These are phyloP conservation scores for Pterois miles DNA, from an alignment of 2,797 vertebrate species.

Conservation along the genomic window DNA sequence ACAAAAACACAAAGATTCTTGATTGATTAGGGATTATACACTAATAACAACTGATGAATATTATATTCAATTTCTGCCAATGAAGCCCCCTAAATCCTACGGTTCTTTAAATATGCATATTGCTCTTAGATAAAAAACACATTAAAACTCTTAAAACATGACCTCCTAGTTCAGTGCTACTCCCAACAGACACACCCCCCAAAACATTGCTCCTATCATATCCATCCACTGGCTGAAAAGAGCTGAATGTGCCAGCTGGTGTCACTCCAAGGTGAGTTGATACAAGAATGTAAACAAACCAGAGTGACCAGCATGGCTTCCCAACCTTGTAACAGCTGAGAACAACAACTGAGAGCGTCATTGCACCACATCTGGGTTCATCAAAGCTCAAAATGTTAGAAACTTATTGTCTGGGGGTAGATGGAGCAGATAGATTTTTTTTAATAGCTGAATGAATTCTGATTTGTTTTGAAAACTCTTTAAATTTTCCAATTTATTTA, in stretches of 20 bases:
- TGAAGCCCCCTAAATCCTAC: too few species aligned
- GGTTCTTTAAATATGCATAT: too few species aligned
- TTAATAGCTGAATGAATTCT: not conserved
- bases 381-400: not conserved
- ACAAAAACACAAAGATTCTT: too few species aligned
- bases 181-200: constrained; percentile 1
- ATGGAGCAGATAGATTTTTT: not conserved
- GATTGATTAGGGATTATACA: too few species aligned
- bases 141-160: not conserved
- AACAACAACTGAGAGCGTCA: not conserved
- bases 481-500: not conserved
- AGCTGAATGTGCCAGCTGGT: constrained; percentile 31
- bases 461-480: not conserved
- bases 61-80: too few species aligned
- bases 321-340: not conserved
- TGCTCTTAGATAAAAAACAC: not conserved
- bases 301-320: constrained; percentile 17
- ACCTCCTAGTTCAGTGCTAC: not conserved
- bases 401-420: not conserved
- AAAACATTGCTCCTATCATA: not conserved
- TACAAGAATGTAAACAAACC: constrained; percentile 62
- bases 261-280: constrained; percentile 23
- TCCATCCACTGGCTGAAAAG: not conserved
- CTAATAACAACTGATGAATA: rapidly evolving
- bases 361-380: not conserved